A percentile compares a stretch with the other conserved stretches of the same genome.
Evolutionary conservation across 2,888 invertebrate genomes (phyloP).

Genomic region (Andrena praecox): DNA sequence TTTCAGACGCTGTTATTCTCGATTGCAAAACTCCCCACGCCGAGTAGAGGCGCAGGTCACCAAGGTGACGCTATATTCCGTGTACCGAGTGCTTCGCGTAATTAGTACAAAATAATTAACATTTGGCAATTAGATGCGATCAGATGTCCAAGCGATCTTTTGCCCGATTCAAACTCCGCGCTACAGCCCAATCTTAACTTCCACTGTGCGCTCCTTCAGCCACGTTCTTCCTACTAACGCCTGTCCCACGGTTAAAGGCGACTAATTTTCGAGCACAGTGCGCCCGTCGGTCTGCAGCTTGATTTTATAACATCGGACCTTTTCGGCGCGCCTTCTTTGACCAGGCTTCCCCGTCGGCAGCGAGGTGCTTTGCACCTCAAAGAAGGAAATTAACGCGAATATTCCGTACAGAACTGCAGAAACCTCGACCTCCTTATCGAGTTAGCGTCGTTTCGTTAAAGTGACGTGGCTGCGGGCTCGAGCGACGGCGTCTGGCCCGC

Average conservation of each 20-base stretch:
- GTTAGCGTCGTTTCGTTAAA: constrained; percentile 18
- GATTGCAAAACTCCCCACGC: constrained; percentile 25
- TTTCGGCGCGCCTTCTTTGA: background rate
- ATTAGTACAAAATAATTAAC: constrained; percentile 65
- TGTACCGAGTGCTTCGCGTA: constrained; percentile 45
- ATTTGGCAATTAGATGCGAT: constrained; percentile 37
- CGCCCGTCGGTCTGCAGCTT: background rate
- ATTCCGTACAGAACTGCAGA: constrained; percentile 16
- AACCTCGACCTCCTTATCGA: constrained; percentile 4
- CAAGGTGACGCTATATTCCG: background rate
- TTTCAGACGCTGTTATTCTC: constrained; percentile 32
- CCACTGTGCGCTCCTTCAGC: background rate
- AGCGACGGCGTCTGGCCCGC: background rate
- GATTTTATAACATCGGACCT: background rate
- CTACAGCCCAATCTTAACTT: constrained; percentile 1
- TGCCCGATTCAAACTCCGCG: background rate
- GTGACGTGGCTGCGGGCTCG: background rate
- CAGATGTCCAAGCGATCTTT: constrained; percentile 6
- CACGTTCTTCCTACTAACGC: background rate
- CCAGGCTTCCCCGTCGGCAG: background rate
- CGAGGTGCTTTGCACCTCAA: constrained; percentile 2
- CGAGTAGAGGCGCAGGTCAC: background rate
- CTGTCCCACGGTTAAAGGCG: background rate
- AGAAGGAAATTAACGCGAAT: constrained; percentile 30
- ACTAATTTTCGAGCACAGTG: constrained; percentile 18